Evolutionary conservation across 2,113 vertebrate genomes (phyloP), one percentile per base, ranked within the genome.

Genomic region (Sylvia atricapilla): DNA sequence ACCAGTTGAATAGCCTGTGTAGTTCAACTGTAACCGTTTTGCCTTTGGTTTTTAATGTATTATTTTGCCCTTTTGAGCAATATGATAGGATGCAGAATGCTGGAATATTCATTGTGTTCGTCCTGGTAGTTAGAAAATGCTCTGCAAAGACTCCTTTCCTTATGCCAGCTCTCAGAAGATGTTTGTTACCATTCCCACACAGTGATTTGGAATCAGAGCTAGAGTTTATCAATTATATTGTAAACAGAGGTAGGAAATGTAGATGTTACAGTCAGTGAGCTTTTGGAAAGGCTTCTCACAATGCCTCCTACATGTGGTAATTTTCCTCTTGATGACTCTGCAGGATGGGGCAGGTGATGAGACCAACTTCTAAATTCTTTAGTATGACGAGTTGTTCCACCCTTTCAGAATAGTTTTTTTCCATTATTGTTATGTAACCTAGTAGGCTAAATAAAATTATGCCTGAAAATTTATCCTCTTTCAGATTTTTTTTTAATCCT

Each of bases 401-500:
- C 39, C 7, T 10, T 90, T 78, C 47, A n/a, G 56, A 92, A 33
- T 3, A 30, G 7, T 9, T 30, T 43, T 30, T 47, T 79, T 70
- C 81, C 12, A 7, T 82, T 79, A n/a, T 66, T 67, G 17, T 91
- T 94, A 52, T 13, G 19, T 90, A 95, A 79, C 30, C 41, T 75
- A 55, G 27, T 49, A 84, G 28, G 28, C 55, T 84, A 59, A 77
- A 55, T 67, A 39, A 93, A 82, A 84, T 59, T 52, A 47, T 68
- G 85, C 59, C 33, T 90, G 43, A 44, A 47, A 91, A 43, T 52
- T 59, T 74, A 52, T 8, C n/a, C 28, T 44, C 62, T 81, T 78
- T 47, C 55, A 72, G 47, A 70, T 90, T 78, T 85, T 37, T 85
- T 37, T 91, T 87, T 91, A 52, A 87, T 95, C 80, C 70, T 86